These are phyloP conservation scores for Platanista minor DNA, from an alignment of 2,113 vertebrate species.

Conservation along the genomic window DNA sequence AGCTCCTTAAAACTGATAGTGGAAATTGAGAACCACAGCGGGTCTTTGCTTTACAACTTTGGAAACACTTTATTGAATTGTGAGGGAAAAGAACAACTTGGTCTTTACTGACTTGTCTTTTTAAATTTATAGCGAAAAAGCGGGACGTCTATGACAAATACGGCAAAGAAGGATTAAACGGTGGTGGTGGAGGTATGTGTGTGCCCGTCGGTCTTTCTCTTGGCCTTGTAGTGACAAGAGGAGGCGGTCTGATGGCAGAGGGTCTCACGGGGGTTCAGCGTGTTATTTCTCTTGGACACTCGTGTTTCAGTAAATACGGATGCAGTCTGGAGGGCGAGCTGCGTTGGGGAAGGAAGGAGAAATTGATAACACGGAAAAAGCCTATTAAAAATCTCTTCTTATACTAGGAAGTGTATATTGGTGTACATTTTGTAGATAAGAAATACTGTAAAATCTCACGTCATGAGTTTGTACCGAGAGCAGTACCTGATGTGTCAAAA, in stretches of 20 bases:
- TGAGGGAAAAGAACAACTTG: neutral
- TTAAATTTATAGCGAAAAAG: constrained; percentile 86
- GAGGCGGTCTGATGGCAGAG: too few relatives aligned
- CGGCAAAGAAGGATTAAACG: constrained; percentile 93
- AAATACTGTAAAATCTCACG: fast-evolving
- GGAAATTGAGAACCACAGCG: neutral
- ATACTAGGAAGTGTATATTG: neutral
- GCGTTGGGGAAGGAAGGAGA: neutral
- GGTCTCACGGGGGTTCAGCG: neutral
- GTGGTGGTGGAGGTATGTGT: constrained; percentile 85
- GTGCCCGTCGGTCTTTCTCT: constrained; percentile 41
- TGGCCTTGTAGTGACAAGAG: neutral
- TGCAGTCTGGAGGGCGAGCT: too few relatives aligned
- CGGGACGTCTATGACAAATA: constrained; percentile 92
- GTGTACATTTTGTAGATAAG: fast-evolving
- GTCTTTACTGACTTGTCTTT: neutral
- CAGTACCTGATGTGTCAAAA: neutral
- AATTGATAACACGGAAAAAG: neutral
- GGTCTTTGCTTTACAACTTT: neutral
- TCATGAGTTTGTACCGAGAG: fast-evolving
- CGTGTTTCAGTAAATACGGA: fast-evolving
- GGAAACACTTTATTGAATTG: neutral
- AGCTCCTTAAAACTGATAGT: neutral
- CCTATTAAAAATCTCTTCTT: neutral
- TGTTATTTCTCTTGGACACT: too few relatives aligned